These are phyloP conservation scores for Clupea harengus DNA, from an alignment of 2,113 vertebrate species.

Conservation along the genomic window DNA sequence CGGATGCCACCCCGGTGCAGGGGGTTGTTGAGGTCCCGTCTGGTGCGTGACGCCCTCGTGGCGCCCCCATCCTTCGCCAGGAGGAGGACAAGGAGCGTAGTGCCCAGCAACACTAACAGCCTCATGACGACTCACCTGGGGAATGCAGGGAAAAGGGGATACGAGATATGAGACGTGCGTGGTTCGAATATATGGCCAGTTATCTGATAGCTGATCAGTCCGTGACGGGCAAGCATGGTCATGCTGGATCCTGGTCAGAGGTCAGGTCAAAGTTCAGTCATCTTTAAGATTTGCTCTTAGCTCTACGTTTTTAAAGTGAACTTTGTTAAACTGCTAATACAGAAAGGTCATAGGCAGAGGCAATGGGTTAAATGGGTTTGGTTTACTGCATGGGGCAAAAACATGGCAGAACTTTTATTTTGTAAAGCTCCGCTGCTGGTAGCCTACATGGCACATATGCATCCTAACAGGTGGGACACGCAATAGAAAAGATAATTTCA, in stretches of 20 bases:
- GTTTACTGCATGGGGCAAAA: neutral
- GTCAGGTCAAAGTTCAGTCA: neutral
- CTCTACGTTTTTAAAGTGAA: neutral
- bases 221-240: neutral
- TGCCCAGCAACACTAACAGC: slow-evolving; percentile 48
- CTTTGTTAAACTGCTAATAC: neutral
- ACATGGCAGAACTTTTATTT: neutral
- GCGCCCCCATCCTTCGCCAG: slow-evolving; percentile 46
- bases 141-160: neutral
- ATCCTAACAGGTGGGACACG: neutral
- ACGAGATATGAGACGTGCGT: neutral
- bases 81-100: slow-evolving; percentile 58
- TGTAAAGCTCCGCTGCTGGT: neutral
- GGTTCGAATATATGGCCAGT: neutral
- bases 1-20: slow-evolving; percentile 84
- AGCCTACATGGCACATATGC: neutral
- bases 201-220: neutral
- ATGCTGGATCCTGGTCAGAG: neutral
- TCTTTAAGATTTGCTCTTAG: neutral
- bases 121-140: slow-evolving; percentile 53
- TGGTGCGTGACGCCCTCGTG: slow-evolving; percentile 55
- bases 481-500: neutral
- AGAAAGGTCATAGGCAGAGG: neutral
- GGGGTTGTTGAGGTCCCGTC: slow-evolving; percentile 73
- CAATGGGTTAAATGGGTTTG: neutral